Evolutionary conservation across 2,797 vertebrate species (phyloP), one percentile per base, ranked within the genome.

Genomic region (Amazonetta brasiliensis): DNA sequence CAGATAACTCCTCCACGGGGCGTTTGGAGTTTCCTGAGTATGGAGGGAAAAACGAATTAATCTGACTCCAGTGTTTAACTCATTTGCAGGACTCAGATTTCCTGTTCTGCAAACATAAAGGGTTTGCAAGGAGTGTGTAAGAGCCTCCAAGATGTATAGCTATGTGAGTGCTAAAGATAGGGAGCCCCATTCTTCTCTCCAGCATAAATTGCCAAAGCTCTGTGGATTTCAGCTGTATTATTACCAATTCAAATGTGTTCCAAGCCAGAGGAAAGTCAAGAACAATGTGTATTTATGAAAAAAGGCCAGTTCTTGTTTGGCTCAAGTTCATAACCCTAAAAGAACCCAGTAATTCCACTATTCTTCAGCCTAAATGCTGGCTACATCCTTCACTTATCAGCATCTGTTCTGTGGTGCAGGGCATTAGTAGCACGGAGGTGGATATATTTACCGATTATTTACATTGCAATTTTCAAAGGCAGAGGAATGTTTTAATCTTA

Each of bases 221-320:
- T 86, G 86, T 73, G 92, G 89, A 95, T 95, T 97, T 95, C 95
- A 95, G 90, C 81, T 88, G 66, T 90, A 58, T 75, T 96, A 94
- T 94, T 91, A 92, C 92, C 81, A 94, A 94, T 91, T 95, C 89
- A 93, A 92, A 94, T 79, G 83, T 74, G 59, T 87, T 92, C 94
- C 92, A 95, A 96, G 84, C 88, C 77, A 92, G 78, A 81, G 90
- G 46, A 95, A 94, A 93, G 87, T 95, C 89, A 89, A 79, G 92
- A 95, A 96, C 95, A 96, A 92, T 94, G 88, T 91, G 93, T 92
- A 93, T 97, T 96, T 96, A 91, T 91, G 85, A 90, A 94, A 94
- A 92, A 82, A 91, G 64, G 72, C 95, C 92, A 95, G 82, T 82
- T 90, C 73, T 92, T 93, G 56, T 81, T 95, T 97, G 96, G 95